phyloP scores from a whole-genome alignment of 1,140 invertebrate species.

The Phortica variegata region DNA sequence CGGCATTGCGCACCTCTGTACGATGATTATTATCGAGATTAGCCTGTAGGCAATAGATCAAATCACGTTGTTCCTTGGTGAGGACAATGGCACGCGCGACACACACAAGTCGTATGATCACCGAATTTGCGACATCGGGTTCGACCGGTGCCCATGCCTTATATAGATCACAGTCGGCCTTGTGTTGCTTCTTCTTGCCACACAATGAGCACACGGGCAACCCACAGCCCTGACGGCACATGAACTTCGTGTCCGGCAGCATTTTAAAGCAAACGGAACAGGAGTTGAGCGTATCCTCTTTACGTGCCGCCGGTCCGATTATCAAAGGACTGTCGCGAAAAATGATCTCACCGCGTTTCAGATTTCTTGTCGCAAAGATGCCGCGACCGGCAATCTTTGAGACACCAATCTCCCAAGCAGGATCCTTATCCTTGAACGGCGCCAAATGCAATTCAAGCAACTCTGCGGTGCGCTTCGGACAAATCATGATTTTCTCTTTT shows the following conservation, averaged over 20 bases:
- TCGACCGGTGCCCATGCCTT: conserved; percentile 60
- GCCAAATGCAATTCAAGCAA: conserved; percentile 46
- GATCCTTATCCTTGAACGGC: conserved; percentile 53
- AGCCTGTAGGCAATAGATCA: conserved; percentile 62
- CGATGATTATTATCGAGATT: conserved; percentile 62
- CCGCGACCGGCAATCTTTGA: conserved; percentile 60
- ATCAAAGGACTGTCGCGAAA: conserved; percentile 68
- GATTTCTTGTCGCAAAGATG: conserved; percentile 65
- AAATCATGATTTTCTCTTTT: conserved; percentile 33
- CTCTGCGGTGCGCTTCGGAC: conserved; percentile 51
- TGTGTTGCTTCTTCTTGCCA: conserved; percentile 61
- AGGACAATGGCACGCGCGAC: conserved; percentile 64
- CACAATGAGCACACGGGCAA: conserved; percentile 60
- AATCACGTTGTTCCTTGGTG: conserved; percentile 60
- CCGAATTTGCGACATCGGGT: conserved; percentile 60
- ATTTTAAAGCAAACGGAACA: conserved; percentile 44
- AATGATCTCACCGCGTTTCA: conserved; percentile 67
- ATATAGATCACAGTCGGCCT: conserved; percentile 64
- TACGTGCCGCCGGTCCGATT: conserved; percentile 61
- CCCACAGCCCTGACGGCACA: conserved; percentile 58
- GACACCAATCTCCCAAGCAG: conserved; percentile 47
- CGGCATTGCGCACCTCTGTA: conserved; percentile 64
- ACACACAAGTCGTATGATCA: conserved; percentile 61
- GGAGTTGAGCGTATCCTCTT: conserved; percentile 44
- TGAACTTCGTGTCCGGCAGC: conserved; percentile 56